Evolutionary conservation across 2,797 vertebrate genomes (phyloP), one percentile per base, ranked within the genome.

Genomic region (Mormyrus proboscirostris): DNA sequence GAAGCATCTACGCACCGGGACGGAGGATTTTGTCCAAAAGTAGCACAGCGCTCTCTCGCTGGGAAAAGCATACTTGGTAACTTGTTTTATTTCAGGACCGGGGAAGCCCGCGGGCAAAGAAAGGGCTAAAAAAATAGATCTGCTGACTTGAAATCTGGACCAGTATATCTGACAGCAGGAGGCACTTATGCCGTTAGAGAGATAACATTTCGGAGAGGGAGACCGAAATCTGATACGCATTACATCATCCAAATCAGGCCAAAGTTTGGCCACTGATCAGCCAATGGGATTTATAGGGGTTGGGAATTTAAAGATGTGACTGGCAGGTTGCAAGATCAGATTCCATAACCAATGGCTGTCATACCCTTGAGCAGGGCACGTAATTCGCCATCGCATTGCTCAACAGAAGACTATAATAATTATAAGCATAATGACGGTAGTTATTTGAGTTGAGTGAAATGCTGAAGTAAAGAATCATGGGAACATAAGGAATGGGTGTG

Each of bases 111-210:
- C 57, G 19, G 62, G 87, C 33, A 73, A 88, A 38, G 3, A 25
- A 73, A 19, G 10, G n/a, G 38, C 22, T 29, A 57, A 73, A 65
- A 69, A 73, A 76, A 69, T 19, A 19, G 41, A 55, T 49, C 59
- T 88, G 87, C 87, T 88, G 62, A 73, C 87, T 69, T 25, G 38
- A 49, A 88, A 33, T 69, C 33, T 88, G 19, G 53, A 47, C n/a
- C n/a, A 73, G 55, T 69, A 88, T 4, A 44, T 65, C 33, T 50
- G 41, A 84, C 38, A 50, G 41, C 49, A 47, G 65, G 29, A 33
- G 10, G 29, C 29, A 29, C 25, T 9, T 12, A 29, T 69, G 65
- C 4, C 65, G 4, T 33, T 69, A 69, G 65, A 16, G 33, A 79
- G 38, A 79, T 79, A 29, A 44, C 38, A 41, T 79, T 79, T 79